These are phyloP conservation scores for Epicauta chinensis DNA, from an alignment of 1,140 invertebrate species.

Conservation along the genomic window DNA sequence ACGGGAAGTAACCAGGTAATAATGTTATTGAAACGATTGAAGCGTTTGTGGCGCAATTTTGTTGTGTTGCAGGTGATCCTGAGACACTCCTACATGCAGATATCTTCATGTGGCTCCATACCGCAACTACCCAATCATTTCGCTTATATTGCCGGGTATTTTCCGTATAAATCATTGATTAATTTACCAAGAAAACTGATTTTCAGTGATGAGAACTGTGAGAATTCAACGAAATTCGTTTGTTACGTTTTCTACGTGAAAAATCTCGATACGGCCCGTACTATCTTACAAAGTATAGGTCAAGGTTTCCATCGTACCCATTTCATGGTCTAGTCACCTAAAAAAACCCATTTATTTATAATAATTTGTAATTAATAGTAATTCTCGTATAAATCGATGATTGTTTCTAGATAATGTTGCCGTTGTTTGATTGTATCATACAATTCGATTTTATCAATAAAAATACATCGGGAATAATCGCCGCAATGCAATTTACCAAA, in stretches of 20 bases:
- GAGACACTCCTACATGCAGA: constrained; percentile 57
- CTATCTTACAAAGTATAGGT: constrained; percentile 42
- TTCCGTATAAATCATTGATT: constrained; percentile 6
- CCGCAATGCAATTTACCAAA: too few species aligned
- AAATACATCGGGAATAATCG: too few species aligned
- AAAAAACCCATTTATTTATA: background rate
- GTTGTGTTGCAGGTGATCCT: constrained; percentile 42
- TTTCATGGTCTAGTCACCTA: background rate
- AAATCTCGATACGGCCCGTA: constrained; percentile 44
- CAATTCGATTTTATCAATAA: too few species aligned
- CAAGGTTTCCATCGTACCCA: background rate
- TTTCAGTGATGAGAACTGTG: constrained; percentile 52
- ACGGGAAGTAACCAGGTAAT: constrained; percentile 40
- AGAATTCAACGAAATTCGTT: constrained; percentile 49
- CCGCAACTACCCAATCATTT: constrained; percentile 51
- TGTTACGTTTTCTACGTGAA: constrained; percentile 51
- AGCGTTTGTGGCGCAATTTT: constrained; percentile 1
- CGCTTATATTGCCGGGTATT: constrained; percentile 58
- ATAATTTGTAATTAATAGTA: background rate
- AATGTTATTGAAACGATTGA: too few species aligned
- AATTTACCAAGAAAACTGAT: constrained; percentile 1
- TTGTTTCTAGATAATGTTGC: too few species aligned
- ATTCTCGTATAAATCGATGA: too few species aligned
- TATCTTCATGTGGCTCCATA: constrained; percentile 56
- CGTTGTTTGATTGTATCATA: too few species aligned